Percentiles rank a stretch among this genome's conserved stretches.
phyloP scores from a whole-genome alignment of 2,797 vertebrate genomes.

The Simalia tracyae region DNA sequence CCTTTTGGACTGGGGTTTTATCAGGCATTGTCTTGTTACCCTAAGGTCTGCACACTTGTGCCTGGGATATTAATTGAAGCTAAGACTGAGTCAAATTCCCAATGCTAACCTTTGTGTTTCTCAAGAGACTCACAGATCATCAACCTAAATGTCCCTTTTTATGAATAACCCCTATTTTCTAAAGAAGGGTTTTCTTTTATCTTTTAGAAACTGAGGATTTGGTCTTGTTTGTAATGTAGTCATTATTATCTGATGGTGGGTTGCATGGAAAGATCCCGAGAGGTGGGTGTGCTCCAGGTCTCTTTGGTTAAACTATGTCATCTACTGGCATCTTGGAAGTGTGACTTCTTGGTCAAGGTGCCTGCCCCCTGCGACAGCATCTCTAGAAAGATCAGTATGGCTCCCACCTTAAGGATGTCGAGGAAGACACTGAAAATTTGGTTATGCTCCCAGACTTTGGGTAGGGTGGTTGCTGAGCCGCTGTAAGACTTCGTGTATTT shows the following conservation, averaged over 20 bases:
- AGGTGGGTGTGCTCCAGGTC: not conserved
- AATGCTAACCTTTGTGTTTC: not conserved
- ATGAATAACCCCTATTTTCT: no score
- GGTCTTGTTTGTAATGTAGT: not conserved
- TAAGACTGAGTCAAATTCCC: not conserved
- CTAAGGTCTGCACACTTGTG: not conserved
- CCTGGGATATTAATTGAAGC: not conserved
- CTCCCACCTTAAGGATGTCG: not conserved
- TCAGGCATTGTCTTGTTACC: not conserved
- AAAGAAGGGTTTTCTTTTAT: not conserved
- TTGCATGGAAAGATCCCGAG: not conserved
- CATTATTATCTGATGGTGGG: not conserved
- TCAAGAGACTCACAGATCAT: not conserved
- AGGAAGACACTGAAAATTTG: not conserved
- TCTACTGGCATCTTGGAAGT: not conserved
- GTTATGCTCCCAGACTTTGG: not conserved
- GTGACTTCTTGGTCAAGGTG: not conserved
- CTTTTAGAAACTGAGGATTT: not conserved
- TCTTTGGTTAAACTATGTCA: not conserved
- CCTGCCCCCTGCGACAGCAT: not conserved
- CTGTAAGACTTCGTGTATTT: not conserved
- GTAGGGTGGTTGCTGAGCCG: not conserved
- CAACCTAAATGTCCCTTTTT: not conserved
- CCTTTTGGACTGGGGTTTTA: not conserved
- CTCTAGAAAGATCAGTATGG: not conserved